These are phyloP conservation scores for Axinella damicornis DNA, from an alignment of 37 sponge, comb jelly and placozoan genomes.

Conservation along the genomic window DNA sequence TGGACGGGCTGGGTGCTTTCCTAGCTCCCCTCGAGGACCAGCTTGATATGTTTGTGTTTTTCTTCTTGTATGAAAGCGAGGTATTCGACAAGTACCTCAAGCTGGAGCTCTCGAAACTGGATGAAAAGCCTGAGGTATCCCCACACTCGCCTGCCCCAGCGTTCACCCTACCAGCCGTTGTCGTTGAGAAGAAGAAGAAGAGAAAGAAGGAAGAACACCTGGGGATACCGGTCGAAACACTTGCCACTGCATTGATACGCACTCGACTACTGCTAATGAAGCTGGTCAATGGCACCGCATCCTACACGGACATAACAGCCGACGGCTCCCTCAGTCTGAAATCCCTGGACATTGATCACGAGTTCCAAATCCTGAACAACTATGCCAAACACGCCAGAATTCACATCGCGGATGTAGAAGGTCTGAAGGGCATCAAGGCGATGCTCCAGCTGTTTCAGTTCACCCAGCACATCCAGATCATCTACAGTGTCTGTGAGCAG, in stretches of 20 bases:
- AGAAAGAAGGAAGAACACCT: not conserved
- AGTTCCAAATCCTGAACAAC: slow-evolving; percentile 41
- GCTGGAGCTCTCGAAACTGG: slow-evolving; percentile 39
- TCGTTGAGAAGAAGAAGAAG: not conserved
- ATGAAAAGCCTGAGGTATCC: not conserved
- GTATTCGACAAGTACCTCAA: slow-evolving; percentile 73
- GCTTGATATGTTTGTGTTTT: slow-evolving; percentile 62
- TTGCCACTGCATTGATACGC: slow-evolving; percentile 39
- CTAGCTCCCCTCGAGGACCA: slow-evolving; percentile 37
- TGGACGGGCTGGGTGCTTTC: slow-evolving; percentile 17
- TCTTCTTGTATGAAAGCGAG: slow-evolving; percentile 62
- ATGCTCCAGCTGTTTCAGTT: slow-evolving; percentile 80
- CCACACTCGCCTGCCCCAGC: not conserved
- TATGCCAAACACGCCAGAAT: slow-evolving; percentile 25
- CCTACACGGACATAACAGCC: slow-evolving; percentile 57
- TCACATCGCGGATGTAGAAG: slow-evolving; percentile 24
- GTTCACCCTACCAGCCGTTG: not conserved
- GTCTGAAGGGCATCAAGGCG: slow-evolving; percentile 43
- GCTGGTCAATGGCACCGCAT: slow-evolving; percentile 62
- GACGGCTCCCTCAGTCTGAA: slow-evolving; percentile 35
- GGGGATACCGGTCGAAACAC: not conserved
- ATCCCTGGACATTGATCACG: slow-evolving; percentile 52
- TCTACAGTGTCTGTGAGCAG: slow-evolving; percentile 72
- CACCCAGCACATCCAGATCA: slow-evolving; percentile 48
- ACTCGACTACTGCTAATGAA: slow-evolving; percentile 47